Evolutionary conservation across 2,797 vertebrate genomes (phyloP).

Genomic region (Pangasius larnaudii): DNA sequence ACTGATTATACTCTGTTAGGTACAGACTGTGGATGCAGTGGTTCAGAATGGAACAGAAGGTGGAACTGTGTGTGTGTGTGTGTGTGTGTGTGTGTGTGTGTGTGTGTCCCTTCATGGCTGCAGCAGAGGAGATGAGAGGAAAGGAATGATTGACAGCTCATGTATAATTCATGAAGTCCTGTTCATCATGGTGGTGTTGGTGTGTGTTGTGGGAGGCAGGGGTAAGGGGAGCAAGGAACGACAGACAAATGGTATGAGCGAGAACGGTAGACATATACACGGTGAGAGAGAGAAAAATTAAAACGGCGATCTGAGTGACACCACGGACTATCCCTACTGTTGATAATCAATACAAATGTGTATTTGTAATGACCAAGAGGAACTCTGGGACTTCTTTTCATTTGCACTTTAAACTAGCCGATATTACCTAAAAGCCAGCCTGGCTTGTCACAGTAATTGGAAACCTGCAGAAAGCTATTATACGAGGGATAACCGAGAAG

Average conservation of each 20-base stretch:
- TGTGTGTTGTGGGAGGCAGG: constrained; percentile 45
- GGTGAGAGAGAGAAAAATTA: not conserved
- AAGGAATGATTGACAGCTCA: constrained; percentile 61
- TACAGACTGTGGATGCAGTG: constrained; percentile 20
- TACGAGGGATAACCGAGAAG: constrained; percentile 41
- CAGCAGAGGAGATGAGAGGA: constrained; percentile 58
- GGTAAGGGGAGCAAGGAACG: constrained; percentile 11
- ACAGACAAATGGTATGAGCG: constrained; percentile 19
- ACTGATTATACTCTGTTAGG: constrained; percentile 33
- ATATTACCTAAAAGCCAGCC: constrained; percentile 42
- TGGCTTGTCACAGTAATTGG: constrained; percentile 49
- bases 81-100: constrained; percentile 28
- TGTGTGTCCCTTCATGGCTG: constrained; percentile 63
- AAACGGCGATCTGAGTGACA: constrained; percentile 19
- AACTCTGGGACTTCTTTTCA: constrained; percentile 26
- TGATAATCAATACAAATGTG: not conserved
- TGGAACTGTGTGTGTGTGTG: constrained; percentile 6
- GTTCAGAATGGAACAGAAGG: constrained; percentile 45
- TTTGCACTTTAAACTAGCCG: constrained; percentile 16
- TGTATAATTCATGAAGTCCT: constrained; percentile 57
- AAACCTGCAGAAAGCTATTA: constrained; percentile 51
- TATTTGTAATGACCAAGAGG: constrained; percentile 17
- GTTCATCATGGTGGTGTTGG: constrained; percentile 44
- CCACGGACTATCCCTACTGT: not conserved
- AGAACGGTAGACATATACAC: constrained; percentile 6